Evolutionary conservation across 2,113 vertebrate species (phyloP).

Genomic region (Spilogale gracilis): DNA sequence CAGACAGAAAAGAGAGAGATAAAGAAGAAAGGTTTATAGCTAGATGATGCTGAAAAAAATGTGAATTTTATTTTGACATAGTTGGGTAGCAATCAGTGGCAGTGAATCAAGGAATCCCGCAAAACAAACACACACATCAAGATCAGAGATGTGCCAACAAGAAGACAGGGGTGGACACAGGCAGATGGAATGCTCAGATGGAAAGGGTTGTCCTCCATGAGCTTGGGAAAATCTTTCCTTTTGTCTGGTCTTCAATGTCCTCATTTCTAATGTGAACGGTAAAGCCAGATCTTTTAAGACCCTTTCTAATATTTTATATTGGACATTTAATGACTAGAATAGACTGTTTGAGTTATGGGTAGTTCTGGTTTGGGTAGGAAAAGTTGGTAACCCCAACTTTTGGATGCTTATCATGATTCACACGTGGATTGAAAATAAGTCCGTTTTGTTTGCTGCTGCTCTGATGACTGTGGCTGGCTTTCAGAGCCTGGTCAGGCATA

Average conservation of each 20-base stretch:
- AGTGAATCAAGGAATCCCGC: not conserved
- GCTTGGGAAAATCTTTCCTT: not conserved
- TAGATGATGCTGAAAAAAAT: not conserved
- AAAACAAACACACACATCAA: not conserved
- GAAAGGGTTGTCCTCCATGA: not conserved
- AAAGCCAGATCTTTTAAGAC: not conserved
- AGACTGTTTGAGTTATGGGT: not conserved
- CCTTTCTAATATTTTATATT: not conserved
- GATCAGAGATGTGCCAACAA: not conserved
- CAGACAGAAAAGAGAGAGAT: not conserved
- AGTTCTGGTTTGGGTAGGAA: not conserved
- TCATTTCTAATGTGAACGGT: not conserved
- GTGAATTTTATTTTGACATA: not conserved
- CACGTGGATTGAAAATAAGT: not conserved
- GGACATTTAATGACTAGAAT: not conserved
- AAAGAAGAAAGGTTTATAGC: not conserved
- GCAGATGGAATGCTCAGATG: not conserved
- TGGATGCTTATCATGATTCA: not conserved
- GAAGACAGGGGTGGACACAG: not conserved
- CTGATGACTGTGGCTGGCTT: not conserved
- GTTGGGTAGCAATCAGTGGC: not conserved
- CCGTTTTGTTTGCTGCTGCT: not conserved
- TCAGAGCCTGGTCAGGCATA: not conserved
- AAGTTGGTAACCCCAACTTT: not conserved
- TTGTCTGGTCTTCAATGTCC: not conserved